Evolutionary conservation across 2,888 invertebrate species (phyloP).

Genomic region (Megaustenia siamemsis): DNA sequence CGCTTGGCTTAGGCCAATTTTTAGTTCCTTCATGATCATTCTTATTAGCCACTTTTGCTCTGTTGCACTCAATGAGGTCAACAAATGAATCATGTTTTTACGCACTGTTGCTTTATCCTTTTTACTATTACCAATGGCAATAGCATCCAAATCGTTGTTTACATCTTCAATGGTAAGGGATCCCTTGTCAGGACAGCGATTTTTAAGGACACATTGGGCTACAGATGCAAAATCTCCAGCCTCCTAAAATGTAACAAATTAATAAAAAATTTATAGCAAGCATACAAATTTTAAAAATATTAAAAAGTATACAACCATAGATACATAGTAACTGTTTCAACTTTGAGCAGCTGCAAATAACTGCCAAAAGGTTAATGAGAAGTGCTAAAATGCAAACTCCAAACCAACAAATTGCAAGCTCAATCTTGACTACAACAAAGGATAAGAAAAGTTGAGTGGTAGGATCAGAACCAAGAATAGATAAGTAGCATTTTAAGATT

Average conservation of each 20-base stretch:
- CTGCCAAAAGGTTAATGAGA: too few species aligned
- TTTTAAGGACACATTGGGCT: conserved; percentile 86
- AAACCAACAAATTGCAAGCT: too few species aligned
- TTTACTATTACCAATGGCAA: conserved; percentile 86
- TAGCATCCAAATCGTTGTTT: conserved; percentile 87
- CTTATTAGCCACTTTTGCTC: conserved; percentile 95
- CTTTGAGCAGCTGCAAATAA: too few species aligned
- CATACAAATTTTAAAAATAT: too few species aligned
- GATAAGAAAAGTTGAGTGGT: too few species aligned
- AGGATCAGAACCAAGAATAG: too few species aligned
- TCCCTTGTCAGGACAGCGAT: conserved; percentile 81
- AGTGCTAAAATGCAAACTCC: too few species aligned
- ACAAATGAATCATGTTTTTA: conserved; percentile 85
- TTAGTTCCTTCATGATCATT: conserved; percentile 89
- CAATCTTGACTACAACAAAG: too few species aligned
- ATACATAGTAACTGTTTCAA: too few species aligned
- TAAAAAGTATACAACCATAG: too few species aligned
- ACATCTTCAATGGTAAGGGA: conserved; percentile 86
- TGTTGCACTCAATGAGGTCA: conserved; percentile 85
- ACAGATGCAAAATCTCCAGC: conserved; percentile 90
- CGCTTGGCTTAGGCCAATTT: conserved; percentile 86
- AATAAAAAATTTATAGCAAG: neutral
- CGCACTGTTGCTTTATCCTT: conserved; percentile 80
- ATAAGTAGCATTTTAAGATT: too few species aligned
- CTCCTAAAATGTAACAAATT: conserved; percentile 68